Evolutionary conservation across 2,113 vertebrate species (phyloP), one percentile per base, ranked within the genome.

Genomic region (Turnix velox): DNA sequence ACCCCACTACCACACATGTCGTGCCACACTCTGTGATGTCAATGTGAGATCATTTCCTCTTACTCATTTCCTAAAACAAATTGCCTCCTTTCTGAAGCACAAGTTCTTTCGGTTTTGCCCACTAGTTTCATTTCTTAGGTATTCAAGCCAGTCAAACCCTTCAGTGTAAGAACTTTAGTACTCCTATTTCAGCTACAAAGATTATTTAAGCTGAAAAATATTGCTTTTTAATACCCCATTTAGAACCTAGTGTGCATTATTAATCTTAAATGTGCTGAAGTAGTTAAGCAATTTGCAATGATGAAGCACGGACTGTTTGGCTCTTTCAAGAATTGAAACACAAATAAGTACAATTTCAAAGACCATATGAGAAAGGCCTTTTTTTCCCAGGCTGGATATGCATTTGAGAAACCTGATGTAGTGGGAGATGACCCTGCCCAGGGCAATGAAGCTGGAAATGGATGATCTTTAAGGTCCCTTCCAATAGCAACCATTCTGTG

Each of bases 11-110:
- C 30, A 58, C 49, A 35, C 84, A 80, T 8, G 11, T 94, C 57
- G 69, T n/a, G 42, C 33, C 81, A 39, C 20, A 28, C 54, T 46
- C 68, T 23, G 45, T 88, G 87, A 93, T 92, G 93, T 75, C 85
- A 92, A 43, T 18, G 85, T 96, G 68, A 95, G 88, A 92, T 97
- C 96, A 97, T 75, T 97, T 97, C 97, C 97, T 97, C 93, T 97
- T 96, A 97, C 91, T 97, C 97, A 97, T 82, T 94, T 96, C 96
- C 94, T 88, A 93, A 83, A 94, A 84, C 77, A 81, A 88, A 95
- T 71, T 78, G 93, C 62, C 78, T 94, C 79, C 92, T 95, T 92
- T 88, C 80, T 81, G 81, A 90, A 89, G 58, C 8, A 69, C 55
- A 28, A 79, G 59, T 71, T 91, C 92, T 82, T 79, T 91, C 1